Conservation (phyloP, 2,113 vertebrate genomes). For the Eulacestoma nigropectus region DNA sequence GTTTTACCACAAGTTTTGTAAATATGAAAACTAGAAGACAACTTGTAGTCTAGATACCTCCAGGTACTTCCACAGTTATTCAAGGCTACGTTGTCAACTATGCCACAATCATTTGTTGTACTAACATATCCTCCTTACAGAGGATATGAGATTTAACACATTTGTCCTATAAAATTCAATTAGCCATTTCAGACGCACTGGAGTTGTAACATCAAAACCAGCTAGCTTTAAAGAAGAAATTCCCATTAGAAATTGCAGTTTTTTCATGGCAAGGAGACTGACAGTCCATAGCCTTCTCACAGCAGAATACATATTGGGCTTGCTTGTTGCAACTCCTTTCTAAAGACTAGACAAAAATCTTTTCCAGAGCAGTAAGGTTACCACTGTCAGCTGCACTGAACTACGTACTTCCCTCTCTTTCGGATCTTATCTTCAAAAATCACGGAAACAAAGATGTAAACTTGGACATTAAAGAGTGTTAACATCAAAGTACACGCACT, state of each 20-base stretch:
- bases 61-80: neutral
- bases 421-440: slow-evolving; percentile 46
- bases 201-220: neutral
- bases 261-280: neutral
- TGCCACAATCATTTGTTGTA: neutral
- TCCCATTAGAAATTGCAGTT: neutral
- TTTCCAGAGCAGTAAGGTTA: slow-evolving; percentile 17
- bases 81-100: neutral
- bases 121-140: neutral
- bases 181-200: neutral
- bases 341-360: neutral
- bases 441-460: slow-evolving; percentile 55
- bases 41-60: neutral
- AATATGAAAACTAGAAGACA: neutral
- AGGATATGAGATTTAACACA: neutral
- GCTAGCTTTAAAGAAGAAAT: neutral
- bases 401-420: slow-evolving; percentile 1
- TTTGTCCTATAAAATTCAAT: neutral
- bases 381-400: slow-evolving; percentile 16
- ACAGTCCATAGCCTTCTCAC: neutral
- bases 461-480: slow-evolving; percentile 51
- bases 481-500: slow-evolving; percentile 37
- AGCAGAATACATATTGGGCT: neutral
- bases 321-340: slow-evolving; percentile 4
- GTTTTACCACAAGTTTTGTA: neutral